Evolutionary conservation across 1,140 invertebrate genomes (phyloP).

Genomic region (Drosophila tropicalis): DNA sequence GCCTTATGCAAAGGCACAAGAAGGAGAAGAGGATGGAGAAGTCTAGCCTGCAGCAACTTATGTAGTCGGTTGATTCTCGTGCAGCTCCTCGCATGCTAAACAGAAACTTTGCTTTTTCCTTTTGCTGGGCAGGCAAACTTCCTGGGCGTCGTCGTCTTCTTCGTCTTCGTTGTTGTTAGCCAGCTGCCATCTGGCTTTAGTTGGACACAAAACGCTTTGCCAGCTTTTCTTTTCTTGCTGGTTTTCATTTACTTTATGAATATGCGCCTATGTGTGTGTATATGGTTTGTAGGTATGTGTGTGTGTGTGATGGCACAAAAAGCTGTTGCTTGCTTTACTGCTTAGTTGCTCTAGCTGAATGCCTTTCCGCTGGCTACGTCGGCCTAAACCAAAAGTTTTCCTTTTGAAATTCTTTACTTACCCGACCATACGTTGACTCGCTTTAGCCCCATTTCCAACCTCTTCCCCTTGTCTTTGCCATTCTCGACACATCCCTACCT

Average conservation of each 20-base stretch:
- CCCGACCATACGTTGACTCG: slow-evolving; percentile 12
- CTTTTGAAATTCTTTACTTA: slow-evolving; percentile 47
- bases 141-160: slow-evolving; percentile 36
- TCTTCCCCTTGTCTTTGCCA: not conserved
- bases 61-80: slow-evolving; percentile 34
- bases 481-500: not conserved
- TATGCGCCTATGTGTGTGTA: slow-evolving; percentile 38
- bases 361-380: slow-evolving; percentile 54
- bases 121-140: slow-evolving; percentile 32
- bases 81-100: slow-evolving; percentile 9
- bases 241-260: slow-evolving; percentile 68
- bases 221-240: slow-evolving; percentile 51
- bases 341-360: slow-evolving; percentile 68
- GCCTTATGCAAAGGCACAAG: slow-evolving; percentile 5
- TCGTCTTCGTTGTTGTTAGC: slow-evolving; percentile 23
- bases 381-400: slow-evolving; percentile 49
- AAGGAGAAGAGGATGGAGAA: not conserved
- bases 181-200: slow-evolving; percentile 17
- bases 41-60: slow-evolving; percentile 44
- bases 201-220: slow-evolving; percentile 59
- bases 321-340: slow-evolving; percentile 69
- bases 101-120: slow-evolving; percentile 22
- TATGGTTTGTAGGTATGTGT: slow-evolving; percentile 12
- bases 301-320: slow-evolving; percentile 45
- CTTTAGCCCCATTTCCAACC: not conserved